Evolutionary conservation across 64 coral and sea anemone species (phyloP).

Genomic region (Montipora sp.): DNA sequence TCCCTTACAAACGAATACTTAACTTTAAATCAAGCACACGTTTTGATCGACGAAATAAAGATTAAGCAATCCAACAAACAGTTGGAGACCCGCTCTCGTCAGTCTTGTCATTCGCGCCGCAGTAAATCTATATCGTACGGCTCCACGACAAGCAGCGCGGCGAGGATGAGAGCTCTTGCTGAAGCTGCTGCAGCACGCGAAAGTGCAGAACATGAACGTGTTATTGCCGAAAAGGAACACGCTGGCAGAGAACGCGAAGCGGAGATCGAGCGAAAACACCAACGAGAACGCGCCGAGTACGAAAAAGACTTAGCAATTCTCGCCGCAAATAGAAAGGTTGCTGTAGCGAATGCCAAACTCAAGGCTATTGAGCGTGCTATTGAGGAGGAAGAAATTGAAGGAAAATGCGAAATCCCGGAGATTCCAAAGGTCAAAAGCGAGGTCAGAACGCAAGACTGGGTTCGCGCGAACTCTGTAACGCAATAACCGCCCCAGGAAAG

Average conservation of each 20-base stretch:
- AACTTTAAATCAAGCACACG: not conserved
- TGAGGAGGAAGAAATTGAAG: slow-evolving; percentile 20
- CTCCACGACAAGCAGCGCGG: not conserved
- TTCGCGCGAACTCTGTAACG: too few relatives aligned
- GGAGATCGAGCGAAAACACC: slow-evolving; percentile 5
- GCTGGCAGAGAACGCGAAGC: not conserved
- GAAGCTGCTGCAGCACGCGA: not conserved
- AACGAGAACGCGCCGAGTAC: slow-evolving; percentile 5
- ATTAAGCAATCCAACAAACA: slow-evolving; percentile 44
- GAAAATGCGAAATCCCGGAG: not conserved
- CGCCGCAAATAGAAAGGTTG: slow-evolving; percentile 28
- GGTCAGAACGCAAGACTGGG: not conserved
- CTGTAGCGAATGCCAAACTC: slow-evolving; percentile 51
- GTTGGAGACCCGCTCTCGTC: slow-evolving; percentile 17
- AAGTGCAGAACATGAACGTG: not conserved
- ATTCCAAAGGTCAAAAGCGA: slow-evolving; percentile 9
- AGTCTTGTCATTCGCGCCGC: not conserved
- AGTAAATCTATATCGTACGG: not conserved
- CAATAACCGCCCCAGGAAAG: too few relatives aligned
- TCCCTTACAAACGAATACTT: not conserved
- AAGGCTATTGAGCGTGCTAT: slow-evolving; percentile 37
- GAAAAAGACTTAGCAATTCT: slow-evolving; percentile 12
- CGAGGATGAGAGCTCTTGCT: not conserved
- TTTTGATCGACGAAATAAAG: not conserved
- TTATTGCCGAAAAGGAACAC: slow-evolving; percentile 26